Evolutionary conservation across 1,140 invertebrate species (phyloP).

Genomic region (Drosophila ananassae): DNA sequence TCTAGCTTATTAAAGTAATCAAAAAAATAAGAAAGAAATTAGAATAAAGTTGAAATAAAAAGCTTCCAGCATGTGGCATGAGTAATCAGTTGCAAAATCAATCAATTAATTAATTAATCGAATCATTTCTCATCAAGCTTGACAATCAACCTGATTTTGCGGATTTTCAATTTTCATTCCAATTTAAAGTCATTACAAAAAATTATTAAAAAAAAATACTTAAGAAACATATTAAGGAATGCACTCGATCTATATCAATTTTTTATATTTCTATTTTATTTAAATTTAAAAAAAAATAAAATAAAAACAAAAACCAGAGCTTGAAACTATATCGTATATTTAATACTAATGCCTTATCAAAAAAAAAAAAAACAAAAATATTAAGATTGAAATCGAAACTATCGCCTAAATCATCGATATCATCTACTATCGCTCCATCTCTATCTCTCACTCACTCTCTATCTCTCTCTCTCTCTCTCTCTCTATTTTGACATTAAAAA

Average conservation of each 20-base stretch:
- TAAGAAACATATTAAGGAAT: neutral
- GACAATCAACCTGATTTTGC: conserved; percentile 46
- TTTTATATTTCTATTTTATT: conserved; percentile 11
- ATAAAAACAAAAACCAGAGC: conserved; percentile 18
- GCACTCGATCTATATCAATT: conserved; percentile 7
- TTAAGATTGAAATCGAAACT: conserved; percentile 15
- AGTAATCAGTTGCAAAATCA: neutral
- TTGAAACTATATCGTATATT: conserved; percentile 32
- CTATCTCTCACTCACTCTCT: conserved; percentile 4
- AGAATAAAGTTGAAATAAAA: neutral
- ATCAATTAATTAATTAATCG: neutral
- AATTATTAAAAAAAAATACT: neutral
- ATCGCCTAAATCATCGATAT: conserved; percentile 21
- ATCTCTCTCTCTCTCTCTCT: conserved; percentile 2
- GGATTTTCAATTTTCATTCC: neutral
- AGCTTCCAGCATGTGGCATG: conserved; percentile 23
- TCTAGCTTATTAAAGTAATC: conserved; percentile 1
- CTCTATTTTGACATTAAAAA: conserved; percentile 19
- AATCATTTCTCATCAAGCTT: conserved; percentile 25
- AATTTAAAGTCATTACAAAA: neutral
- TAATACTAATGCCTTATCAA: conserved; percentile 18
- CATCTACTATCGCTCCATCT: neutral
- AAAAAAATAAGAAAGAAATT: neutral
- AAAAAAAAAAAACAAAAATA: neutral
- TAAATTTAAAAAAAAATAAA: neutral